These are phyloP conservation scores for Campylomormyrus tamandua DNA, from an alignment of 2,113 vertebrate species.

Conservation along the genomic window DNA sequence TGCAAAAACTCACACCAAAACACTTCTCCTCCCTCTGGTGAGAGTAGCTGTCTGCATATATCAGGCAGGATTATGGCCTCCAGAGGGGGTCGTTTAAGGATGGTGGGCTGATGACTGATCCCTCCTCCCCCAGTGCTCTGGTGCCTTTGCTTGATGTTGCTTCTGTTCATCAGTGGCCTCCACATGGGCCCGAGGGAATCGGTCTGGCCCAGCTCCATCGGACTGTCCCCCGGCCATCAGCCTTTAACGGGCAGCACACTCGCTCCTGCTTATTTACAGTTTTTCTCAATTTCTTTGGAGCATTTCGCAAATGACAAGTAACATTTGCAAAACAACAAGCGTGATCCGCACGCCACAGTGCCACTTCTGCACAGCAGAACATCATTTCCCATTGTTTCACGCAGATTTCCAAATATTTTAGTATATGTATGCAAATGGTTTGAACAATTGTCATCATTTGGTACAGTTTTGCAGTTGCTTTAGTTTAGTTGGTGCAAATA, in stretches of 20 bases:
- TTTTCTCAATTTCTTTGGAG: background rate
- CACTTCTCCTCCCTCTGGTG: background rate
- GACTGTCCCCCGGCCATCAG: background rate
- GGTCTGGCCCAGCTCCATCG: background rate
- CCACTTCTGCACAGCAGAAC: background rate
- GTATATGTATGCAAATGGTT: background rate
- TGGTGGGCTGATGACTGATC: background rate
- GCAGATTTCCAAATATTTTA: background rate
- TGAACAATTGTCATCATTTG: too few relatives aligned
- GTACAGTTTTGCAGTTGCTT: background rate
- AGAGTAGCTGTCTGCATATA: background rate
- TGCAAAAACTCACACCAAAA: background rate
- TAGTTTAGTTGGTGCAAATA: background rate
- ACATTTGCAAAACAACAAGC: background rate
- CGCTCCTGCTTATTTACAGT: background rate
- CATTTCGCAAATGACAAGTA: background rate
- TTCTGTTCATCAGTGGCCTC: background rate
- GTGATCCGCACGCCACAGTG: background rate
- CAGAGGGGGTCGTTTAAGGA: background rate
- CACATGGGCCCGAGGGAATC: background rate
- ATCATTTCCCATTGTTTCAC: background rate
- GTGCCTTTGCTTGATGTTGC: background rate
- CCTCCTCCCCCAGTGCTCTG: too few relatives aligned
- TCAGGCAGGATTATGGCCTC: background rate
- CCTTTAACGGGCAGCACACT: background rate